Percentiles rank a stretch among this genome's conserved stretches.
Evolutionary conservation across 2,888 invertebrate genomes (phyloP).

Genomic region (Hirtodrosophila histrioides): DNA sequence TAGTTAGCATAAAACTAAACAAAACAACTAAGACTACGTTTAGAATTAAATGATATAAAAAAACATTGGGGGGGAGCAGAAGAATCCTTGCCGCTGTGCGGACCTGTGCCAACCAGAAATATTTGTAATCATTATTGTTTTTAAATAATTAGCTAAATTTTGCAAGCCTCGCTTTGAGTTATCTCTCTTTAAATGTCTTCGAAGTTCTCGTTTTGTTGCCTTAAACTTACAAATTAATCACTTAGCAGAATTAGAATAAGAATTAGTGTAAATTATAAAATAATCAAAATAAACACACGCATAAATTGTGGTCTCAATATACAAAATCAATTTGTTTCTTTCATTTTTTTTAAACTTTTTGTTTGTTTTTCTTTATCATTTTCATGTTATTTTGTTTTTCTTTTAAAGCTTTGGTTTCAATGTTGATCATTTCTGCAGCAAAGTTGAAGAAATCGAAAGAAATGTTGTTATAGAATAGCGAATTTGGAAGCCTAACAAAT

Average conservation of each 20-base stretch:
- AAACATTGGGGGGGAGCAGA: too few relatives aligned
- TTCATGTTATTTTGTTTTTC: slow-evolving; percentile 23
- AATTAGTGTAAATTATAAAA: slow-evolving; percentile 38
- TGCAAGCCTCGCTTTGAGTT: slow-evolving; percentile 69
- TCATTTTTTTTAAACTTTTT: slow-evolving; percentile 13
- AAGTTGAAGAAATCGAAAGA: slow-evolving; percentile 46
- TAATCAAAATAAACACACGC: slow-evolving; percentile 53
- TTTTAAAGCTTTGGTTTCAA: slow-evolving; percentile 80
- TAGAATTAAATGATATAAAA: too few relatives aligned
- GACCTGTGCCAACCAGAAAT: slow-evolving; percentile 4
- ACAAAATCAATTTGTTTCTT: slow-evolving; percentile 26
- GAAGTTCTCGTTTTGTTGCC: slow-evolving; percentile 15
- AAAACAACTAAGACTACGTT: background rate
- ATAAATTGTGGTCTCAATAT: slow-evolving; percentile 43
- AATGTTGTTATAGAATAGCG: slow-evolving; percentile 40
- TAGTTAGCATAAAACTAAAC: slow-evolving; percentile 45
- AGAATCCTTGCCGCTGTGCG: slow-evolving; percentile 26
- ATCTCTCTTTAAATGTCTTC: slow-evolving; percentile 52
- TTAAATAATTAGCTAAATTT: slow-evolving; percentile 49
- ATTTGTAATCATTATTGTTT: slow-evolving; percentile 11
- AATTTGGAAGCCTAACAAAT: slow-evolving; percentile 63
- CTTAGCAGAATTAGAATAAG: slow-evolving; percentile 47
- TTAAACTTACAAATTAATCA: slow-evolving; percentile 33
- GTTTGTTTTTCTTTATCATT: slow-evolving; percentile 15
- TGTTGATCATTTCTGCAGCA: slow-evolving; percentile 74